Base-by-base conservation (phyloP, 2,797 vertebrate species). In the Muscicapa striata region DNA sequence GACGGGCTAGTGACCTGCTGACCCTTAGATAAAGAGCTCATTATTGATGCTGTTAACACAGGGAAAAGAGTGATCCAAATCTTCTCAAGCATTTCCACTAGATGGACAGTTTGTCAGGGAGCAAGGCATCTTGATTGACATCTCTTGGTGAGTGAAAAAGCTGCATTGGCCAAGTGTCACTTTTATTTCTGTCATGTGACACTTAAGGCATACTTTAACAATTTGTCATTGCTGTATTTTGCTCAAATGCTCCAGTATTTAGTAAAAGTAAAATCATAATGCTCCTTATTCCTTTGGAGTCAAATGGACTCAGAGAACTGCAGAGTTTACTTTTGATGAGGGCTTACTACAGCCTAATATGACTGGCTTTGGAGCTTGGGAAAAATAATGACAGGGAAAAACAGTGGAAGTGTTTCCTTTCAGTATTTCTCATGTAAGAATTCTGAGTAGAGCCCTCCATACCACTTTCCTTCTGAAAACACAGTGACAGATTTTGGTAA, bases 41-140 rank as follows among this genome's bases (percentile, higher is more conserved):
- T 93, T 96, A 91, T 87, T 83, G 87, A 46, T 8, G 76, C 64
- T 93, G 84, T 94, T 96, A 95, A 87, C 69, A 80, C 40, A 82
- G 84, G 66, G 52, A 93, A 89, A 94, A 85, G 84, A 89, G 70
- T 87, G 90, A 93, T 93, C 81, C 78, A 94, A 94, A 94, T 87
- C 92, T 96, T 80, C 94, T 93, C 93, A 94, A 97, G 90, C 64
- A 92, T 94, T 94, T 95, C 61, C 84, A 92, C 84, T 82, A 87
- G 90, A 89, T 89, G 90, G 93, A 89, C 4, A 6, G 34, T 90
- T 63, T 92, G 84, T 85, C 76, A 85, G 62, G 55, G 73, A 91
- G 66, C 75, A 87, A 81, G 82, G 36, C 61, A 19, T 91, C 73
- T 89, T 96, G 93, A 95, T 45, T 93, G 92, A 92, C 93, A 73